phyloP scores from a whole-genome alignment of 64 coral and sea anemone genomes.

The Hydrozoanthus tunicans region DNA sequence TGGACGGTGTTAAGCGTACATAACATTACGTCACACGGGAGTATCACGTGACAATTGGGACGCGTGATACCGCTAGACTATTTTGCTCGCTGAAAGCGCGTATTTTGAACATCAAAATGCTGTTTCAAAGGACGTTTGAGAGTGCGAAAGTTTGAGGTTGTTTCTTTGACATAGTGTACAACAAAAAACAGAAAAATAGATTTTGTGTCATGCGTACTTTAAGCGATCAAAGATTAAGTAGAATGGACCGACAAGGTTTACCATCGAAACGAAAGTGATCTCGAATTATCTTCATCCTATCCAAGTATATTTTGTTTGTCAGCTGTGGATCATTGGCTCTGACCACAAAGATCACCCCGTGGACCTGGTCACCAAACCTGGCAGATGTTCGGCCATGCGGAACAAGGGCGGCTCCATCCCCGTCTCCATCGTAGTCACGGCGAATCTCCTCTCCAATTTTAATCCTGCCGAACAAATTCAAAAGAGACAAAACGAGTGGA shows the following conservation, averaged over 20 bases:
- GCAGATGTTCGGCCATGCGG: background rate
- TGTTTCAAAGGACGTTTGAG: no score
- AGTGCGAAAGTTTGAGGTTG: no score
- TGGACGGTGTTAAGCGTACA: no score
- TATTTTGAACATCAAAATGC: no score
- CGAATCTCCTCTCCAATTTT: slow-evolving; percentile 40
- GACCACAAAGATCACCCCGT: slow-evolving; percentile 47
- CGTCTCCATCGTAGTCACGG: slow-evolving; percentile 16
- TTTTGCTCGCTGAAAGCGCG: no score
- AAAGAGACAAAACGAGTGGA: background rate
- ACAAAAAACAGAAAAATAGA: no score
- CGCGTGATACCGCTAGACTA: no score
- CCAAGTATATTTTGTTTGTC: slow-evolving; percentile 8
- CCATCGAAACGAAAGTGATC: slow-evolving; percentile 40
- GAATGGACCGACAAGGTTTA: background rate
- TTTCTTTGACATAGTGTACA: no score
- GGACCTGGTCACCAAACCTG: slow-evolving; percentile 36
- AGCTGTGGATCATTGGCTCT: slow-evolving; percentile 21
- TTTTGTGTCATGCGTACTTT: no score
- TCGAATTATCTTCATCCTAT: slow-evolving; percentile 44
- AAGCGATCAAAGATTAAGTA: no score
- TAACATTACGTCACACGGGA: no score
- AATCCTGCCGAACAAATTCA: background rate
- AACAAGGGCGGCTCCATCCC: background rate
- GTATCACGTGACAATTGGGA: no score